phyloP scores from a whole-genome alignment of 1,140 invertebrate species.

The Dreissena rostriformis region DNA sequence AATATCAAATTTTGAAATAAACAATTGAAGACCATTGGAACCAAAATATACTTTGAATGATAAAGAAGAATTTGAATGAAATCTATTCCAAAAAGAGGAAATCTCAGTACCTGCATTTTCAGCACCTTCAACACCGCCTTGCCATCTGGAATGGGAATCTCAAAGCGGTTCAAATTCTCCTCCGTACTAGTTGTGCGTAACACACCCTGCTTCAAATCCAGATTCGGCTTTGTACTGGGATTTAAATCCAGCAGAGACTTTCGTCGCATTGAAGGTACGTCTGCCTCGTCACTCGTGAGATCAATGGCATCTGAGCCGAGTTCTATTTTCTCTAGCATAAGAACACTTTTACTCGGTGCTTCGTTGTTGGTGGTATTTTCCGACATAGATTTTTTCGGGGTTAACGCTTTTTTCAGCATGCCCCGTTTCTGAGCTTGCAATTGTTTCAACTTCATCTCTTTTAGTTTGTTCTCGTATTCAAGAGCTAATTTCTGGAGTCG shows the following conservation, averaged over 20 bases:
- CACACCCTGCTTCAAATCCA: constrained; percentile 53
- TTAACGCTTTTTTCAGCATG: background rate
- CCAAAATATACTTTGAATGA: too few species aligned
- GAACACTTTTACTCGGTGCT: constrained; percentile 39
- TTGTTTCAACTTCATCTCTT: constrained; percentile 62
- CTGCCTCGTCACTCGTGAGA: constrained; percentile 35
- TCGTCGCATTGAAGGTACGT: constrained; percentile 51
- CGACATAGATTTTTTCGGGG: background rate
- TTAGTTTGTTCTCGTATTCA: constrained; percentile 64
- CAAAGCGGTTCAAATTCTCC: background rate
- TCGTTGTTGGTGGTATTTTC: constrained; percentile 16
- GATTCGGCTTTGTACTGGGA: constrained; percentile 68
- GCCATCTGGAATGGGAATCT: constrained; percentile 62
- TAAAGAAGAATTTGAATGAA: too few species aligned
- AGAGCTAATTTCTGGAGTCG: constrained; percentile 61
- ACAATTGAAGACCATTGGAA: too few species aligned
- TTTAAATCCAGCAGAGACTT: constrained; percentile 69
- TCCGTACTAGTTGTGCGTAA: constrained; percentile 23
- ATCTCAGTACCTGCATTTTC: constrained; percentile 64
- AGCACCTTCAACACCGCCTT: constrained; percentile 57
- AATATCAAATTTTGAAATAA: too few species aligned
- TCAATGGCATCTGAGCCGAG: constrained; percentile 49
- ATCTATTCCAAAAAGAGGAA: too few species aligned
- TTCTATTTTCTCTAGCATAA: constrained; percentile 63
- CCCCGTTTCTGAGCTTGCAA: constrained; percentile 21